These are phyloP conservation scores for Meriones psammophilus DNA, from an alignment of 2,797 vertebrate genomes.

Conservation along the genomic window DNA sequence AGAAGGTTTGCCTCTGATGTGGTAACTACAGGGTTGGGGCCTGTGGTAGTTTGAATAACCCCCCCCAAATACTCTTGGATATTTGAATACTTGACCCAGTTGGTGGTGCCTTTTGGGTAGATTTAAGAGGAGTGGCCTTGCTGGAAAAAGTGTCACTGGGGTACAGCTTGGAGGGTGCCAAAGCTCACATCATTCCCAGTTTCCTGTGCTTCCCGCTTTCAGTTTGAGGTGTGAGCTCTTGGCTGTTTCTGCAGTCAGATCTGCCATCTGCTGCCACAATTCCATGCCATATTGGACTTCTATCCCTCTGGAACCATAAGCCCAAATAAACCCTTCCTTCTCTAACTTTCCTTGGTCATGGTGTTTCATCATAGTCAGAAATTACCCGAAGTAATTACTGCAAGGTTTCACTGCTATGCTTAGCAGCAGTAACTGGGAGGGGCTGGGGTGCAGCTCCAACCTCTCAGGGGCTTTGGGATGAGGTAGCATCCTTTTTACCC, in stretches of 20 bases:
- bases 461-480: background rate
- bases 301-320: background rate
- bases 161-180: background rate
- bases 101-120: background rate
- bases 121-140: background rate
- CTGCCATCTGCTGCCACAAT: background rate
- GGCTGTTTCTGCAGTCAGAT: background rate
- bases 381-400: background rate
- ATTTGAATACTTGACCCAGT: background rate
- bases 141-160: background rate
- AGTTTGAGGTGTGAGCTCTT: background rate
- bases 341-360: background rate
- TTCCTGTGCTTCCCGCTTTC: background rate
- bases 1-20: rapidly evolving
- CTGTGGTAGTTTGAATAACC: background rate
- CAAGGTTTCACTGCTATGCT: background rate
- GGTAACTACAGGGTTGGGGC: background rate
- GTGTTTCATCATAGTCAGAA: background rate
- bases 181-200: background rate
- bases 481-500: background rate
- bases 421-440: background rate
- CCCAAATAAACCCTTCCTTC: background rate
- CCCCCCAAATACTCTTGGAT: background rate
- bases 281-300: too few relatives aligned
- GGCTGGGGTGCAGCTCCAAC: background rate